Conservation (phyloP, 1,140 invertebrate genomes). For the Heterodera schachtii region DNA sequence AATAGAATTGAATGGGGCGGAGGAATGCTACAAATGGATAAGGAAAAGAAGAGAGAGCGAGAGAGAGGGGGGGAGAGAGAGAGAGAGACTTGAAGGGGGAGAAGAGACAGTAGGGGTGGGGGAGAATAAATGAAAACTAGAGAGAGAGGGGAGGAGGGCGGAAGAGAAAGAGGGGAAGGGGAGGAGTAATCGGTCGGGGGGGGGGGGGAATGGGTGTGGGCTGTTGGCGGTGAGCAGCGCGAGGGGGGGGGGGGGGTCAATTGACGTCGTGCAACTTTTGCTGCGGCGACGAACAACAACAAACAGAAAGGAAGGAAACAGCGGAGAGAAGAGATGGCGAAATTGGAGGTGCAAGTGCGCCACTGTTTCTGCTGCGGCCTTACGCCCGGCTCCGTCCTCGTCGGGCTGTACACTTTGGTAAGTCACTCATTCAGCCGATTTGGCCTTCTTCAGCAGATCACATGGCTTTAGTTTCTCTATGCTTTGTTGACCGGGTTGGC, state of each 20-base stretch:
- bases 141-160: too few species aligned
- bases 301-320: not conserved
- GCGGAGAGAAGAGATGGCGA: conserved; percentile 23
- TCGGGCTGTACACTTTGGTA: conserved; percentile 63
- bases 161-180: not conserved
- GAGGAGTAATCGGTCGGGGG: too few species aligned
- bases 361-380: conserved; percentile 63
- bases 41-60: too few species aligned
- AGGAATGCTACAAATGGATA: too few species aligned
- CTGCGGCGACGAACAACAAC: not conserved
- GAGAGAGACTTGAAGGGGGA: too few species aligned
- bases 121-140: too few species aligned
- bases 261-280: not conserved
- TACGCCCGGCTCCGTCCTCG: conserved; percentile 54
- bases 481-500: conserved; percentile 57
- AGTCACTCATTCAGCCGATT: conserved; percentile 34
- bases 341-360: conserved; percentile 64
- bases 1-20: not conserved
- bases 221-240: not conserved
- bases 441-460: conserved; percentile 11
- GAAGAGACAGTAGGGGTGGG: too few species aligned
- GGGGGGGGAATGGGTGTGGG: not conserved
- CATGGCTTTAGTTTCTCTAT: conserved; percentile 50
- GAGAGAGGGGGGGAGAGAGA: too few species aligned
- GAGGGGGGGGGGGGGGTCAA: not conserved